Base-by-base conservation (phyloP, 2,888 invertebrate species). In the Abscondita cerata region DNA sequence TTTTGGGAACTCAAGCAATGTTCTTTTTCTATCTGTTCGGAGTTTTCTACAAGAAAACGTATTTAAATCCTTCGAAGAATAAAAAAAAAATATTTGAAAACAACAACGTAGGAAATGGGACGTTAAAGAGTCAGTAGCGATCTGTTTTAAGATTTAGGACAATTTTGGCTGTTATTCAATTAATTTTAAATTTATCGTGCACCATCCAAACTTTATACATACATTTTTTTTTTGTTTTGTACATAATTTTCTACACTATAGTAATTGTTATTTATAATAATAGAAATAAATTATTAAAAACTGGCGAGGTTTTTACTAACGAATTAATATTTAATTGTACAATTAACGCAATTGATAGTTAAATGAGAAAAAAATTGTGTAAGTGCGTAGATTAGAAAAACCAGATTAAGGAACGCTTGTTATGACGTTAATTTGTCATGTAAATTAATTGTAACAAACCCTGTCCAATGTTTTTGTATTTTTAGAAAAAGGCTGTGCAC, bases 11-110 rank as follows among this genome's bases (percentile, higher is more conserved):
- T 38, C 91, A 92, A 74, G 86, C 92, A 3, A 80, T 84, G 0
- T 82, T 90, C 47, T 93, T 93, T 80, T 83, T 91, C 4, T 92
- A 91, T 72, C 85, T 93, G 80, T 93, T 93, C 71, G 89, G 89
- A 34, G 85, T 87, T 59, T 93, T 93, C 78, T 93, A 92, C 76
- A 82, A 88, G 51, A 83, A 82, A 60, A 89, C 84, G 68, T 92
- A 92, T 75, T 82, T n/a, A 31, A 31, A 31, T 11, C 16, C 50
- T 16, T 0, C 46, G 31, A 59, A 38, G 18, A 33, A 58, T 34
- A 25, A 16, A 12, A 51, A 44, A 18, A 13, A 41, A 41, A 44
- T 46, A 38, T 20, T 33, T 16, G 51, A 50, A 4, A 66, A 65
- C 25, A 66, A 66, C 41, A 62, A 66, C 16, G 33, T 55, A 47